phyloP scores from a whole-genome alignment of 2,888 invertebrate species.

The Allygus modestus region DNA sequence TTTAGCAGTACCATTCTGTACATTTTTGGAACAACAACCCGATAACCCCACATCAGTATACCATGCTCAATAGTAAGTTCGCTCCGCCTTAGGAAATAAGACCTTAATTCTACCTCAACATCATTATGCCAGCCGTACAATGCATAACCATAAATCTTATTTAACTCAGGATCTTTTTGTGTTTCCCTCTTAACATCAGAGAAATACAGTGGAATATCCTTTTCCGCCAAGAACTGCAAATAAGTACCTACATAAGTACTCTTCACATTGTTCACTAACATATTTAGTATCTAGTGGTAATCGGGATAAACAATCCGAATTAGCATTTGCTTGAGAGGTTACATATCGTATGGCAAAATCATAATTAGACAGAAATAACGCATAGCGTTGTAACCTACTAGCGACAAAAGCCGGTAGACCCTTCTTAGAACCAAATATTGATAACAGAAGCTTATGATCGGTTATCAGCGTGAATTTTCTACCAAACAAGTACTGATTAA shows the following conservation, averaged over 20 bases:
- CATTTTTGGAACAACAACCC: slow-evolving; percentile 42
- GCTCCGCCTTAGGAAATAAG: slow-evolving; percentile 27
- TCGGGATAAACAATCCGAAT: slow-evolving; percentile 35
- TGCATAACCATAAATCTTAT: slow-evolving; percentile 25
- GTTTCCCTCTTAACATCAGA: slow-evolving; percentile 24
- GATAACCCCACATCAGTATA: slow-evolving; percentile 46
- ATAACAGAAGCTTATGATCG: slow-evolving; percentile 52
- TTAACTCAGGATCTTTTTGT: slow-evolving; percentile 36
- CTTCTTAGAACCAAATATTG: slow-evolving; percentile 46
- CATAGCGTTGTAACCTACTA: slow-evolving; percentile 47
- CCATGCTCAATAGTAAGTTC: slow-evolving; percentile 44
- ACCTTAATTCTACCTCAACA: neutral
- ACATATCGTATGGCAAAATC: slow-evolving; percentile 44
- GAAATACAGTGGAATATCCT: slow-evolving; percentile 51
- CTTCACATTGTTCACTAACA: neutral
- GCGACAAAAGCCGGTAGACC: slow-evolving; percentile 39
- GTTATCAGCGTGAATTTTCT: slow-evolving; percentile 50
- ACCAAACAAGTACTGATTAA: slow-evolving; percentile 53
- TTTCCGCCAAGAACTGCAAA: slow-evolving; percentile 39
- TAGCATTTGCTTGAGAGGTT: neutral
- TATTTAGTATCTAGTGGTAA: neutral
- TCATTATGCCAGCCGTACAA: slow-evolving; percentile 37
- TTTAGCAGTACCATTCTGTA: slow-evolving; percentile 1
- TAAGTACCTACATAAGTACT: slow-evolving; percentile 32
- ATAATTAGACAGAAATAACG: slow-evolving; percentile 41